Conservation (phyloP, 2,113 vertebrate genomes). For the Gnathonemus echidnorhynchus region DNA sequence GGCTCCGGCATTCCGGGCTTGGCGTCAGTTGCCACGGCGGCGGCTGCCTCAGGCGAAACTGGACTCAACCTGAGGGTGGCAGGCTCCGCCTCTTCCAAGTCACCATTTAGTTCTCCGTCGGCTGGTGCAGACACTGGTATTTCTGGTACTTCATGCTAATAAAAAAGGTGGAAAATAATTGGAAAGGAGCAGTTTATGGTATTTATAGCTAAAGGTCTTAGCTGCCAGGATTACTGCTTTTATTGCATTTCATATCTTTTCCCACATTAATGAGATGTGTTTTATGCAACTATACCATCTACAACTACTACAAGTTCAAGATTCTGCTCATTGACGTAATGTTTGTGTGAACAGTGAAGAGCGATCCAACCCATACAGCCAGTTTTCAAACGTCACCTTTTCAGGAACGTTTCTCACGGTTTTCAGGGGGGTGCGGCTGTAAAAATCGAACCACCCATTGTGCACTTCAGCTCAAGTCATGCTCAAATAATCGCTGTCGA, state of each 20-base stretch:
- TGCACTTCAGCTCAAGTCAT: background rate
- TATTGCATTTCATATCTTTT: background rate
- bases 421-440: background rate
- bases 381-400: background rate
- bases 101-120: constrained; percentile 13
- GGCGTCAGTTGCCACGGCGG: background rate
- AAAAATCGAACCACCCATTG: background rate
- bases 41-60: background rate
- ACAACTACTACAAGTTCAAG: background rate
- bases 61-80: background rate
- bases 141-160: constrained; percentile 24
- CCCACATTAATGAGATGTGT: background rate
- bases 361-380: background rate
- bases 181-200: background rate
- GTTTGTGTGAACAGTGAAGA: background rate
- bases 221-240: background rate
- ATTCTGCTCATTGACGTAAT: background rate
- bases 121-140: background rate
- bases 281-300: background rate
- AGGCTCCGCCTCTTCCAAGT: background rate
- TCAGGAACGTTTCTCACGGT: background rate
- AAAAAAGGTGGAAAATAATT: constrained; percentile 24
- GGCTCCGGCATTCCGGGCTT: background rate
- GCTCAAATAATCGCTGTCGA: background rate
- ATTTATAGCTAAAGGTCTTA: background rate